Evolutionary conservation across 2,113 vertebrate species (phyloP).

Genomic region (Rana temporaria): DNA sequence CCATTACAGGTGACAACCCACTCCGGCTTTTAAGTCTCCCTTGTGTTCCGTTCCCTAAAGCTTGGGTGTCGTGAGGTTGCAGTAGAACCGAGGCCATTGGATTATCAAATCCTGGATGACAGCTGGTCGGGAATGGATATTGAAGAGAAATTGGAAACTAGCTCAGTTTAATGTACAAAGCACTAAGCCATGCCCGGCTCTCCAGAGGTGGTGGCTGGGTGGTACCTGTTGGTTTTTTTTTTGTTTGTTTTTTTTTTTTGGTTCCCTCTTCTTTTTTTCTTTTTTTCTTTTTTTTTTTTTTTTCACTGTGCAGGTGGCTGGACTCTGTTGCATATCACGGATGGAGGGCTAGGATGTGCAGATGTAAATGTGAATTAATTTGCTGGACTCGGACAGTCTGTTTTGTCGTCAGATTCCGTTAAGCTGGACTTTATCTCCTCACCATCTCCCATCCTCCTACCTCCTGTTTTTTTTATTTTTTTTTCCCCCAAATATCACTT

Average conservation of each 20-base stretch:
- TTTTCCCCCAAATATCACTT: too few species aligned
- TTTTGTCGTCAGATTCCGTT: constrained; percentile 40
- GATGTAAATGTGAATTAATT: constrained; percentile 27
- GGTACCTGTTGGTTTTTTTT: too few species aligned
- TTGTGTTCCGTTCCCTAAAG: neutral
- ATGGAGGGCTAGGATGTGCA: constrained; percentile 1
- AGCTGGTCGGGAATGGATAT: neutral
- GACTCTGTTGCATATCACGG: neutral
- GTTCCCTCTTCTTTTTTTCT: too few species aligned
- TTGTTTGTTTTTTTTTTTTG: neutral
- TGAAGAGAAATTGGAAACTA: neutral
- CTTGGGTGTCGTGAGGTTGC: neutral
- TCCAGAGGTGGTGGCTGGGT: neutral
- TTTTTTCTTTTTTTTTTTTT: neutral
- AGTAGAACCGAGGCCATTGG: neutral
- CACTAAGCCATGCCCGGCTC: neutral
- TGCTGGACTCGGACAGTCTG: constrained; percentile 20
- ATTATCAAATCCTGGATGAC: constrained; percentile 6
- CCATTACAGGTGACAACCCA: too few species aligned
- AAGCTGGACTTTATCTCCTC: constrained; percentile 15
- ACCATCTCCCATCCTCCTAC: constrained; percentile 34
- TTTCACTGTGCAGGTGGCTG: neutral
- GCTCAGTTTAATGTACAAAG: neutral
- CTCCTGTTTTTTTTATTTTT: constrained; percentile 13
- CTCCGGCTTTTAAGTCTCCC: too few species aligned